These are phyloP conservation scores for Apaloderma vittatum DNA, from an alignment of 2,113 vertebrate genomes.

Conservation along the genomic window DNA sequence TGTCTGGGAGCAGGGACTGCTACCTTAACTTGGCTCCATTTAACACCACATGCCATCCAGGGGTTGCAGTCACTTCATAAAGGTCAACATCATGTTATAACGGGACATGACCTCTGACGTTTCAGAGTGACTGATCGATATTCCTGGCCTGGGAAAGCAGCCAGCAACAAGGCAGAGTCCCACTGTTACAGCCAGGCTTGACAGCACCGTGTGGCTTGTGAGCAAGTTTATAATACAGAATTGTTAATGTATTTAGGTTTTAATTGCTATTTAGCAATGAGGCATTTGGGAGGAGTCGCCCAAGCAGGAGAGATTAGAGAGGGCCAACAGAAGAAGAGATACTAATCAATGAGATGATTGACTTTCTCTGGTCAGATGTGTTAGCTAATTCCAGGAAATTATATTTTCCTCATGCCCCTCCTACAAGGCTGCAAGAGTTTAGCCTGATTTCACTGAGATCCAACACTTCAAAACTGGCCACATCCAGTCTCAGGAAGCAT, in stretches of 20 bases:
- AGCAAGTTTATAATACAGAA: neutral
- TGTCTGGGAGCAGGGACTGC: neutral
- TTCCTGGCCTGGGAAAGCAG: neutral
- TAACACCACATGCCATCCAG: neutral
- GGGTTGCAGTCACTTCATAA: neutral
- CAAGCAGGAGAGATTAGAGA: conserved; percentile 18
- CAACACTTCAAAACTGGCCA: conserved; percentile 43
- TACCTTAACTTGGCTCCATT: neutral
- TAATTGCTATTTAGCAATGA: conserved; percentile 59
- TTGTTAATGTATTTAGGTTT: neutral
- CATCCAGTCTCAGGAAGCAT: neutral
- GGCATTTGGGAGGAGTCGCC: neutral
- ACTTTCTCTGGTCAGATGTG: conserved; percentile 56
- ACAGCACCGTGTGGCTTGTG: neutral
- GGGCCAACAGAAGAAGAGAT: conserved; percentile 39
- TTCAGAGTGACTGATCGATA: neutral
- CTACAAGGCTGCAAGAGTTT: neutral
- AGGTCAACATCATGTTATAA: neutral
- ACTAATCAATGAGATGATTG: neutral
- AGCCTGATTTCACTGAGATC: neutral
- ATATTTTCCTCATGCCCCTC: conserved; percentile 33
- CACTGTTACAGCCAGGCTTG: neutral
- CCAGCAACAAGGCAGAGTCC: neutral
- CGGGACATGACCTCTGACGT: neutral
- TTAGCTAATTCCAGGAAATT: conserved; percentile 41